phyloP scores from a whole-genome alignment of 2,113 vertebrate genomes.

The Grus americana region DNA sequence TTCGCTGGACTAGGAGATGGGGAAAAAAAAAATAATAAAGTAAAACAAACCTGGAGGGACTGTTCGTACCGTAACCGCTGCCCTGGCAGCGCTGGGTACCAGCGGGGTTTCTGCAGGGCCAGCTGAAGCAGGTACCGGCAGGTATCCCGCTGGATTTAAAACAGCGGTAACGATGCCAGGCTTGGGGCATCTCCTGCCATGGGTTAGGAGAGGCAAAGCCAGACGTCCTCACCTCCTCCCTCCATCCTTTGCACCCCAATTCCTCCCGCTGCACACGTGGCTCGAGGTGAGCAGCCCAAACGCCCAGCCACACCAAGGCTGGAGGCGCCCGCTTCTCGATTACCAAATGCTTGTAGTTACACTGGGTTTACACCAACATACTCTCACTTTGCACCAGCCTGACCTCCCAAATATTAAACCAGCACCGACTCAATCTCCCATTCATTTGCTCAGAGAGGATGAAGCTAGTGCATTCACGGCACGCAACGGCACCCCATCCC shows the following conservation, averaged over 20 bases:
- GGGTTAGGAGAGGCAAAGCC: not conserved
- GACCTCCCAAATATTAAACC: not conserved
- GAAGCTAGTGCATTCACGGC: not conserved
- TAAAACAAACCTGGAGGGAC: not conserved
- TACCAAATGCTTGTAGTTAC: not conserved
- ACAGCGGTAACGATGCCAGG: not conserved
- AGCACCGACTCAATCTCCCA: fast-evolving
- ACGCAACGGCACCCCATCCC: not conserved
- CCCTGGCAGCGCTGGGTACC: not conserved
- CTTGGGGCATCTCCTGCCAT: not conserved
- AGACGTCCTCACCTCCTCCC: not conserved
- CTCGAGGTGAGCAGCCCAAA: not conserved
- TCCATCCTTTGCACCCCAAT: not conserved
- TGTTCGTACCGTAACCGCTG: not conserved
- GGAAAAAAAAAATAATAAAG: too few species aligned
- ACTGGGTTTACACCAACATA: not conserved
- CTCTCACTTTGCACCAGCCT: not conserved
- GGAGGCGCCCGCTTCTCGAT: not conserved
- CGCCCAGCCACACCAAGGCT: not conserved
- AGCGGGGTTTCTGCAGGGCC: not conserved
- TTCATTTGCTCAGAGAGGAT: not conserved
- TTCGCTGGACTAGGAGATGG: not conserved
- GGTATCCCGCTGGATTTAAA: not conserved
- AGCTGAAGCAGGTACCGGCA: not conserved
- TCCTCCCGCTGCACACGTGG: not conserved